Percentiles rank a stretch among this genome's conserved stretches.
These are phyloP conservation scores for Octodon degus DNA, from an alignment of 2,113 vertebrate species.

Conservation along the genomic window DNA sequence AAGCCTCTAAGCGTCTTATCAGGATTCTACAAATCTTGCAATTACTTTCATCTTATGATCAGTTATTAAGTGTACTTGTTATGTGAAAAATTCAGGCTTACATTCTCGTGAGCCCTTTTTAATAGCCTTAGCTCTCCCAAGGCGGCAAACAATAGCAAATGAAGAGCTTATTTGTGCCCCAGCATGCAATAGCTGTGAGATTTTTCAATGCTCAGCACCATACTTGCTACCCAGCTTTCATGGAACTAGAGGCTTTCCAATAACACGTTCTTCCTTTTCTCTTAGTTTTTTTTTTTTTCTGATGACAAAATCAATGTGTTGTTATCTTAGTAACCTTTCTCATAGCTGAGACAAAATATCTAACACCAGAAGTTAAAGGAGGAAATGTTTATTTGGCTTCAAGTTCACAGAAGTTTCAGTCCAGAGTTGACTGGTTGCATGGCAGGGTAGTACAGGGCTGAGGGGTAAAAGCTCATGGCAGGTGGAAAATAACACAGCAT, in stretches of 20 bases:
- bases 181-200: not conserved
- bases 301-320: constrained; percentile 45
- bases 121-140: not conserved
- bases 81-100: not conserved
- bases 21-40: constrained; percentile 28
- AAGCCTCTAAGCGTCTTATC: not conserved
- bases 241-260: not conserved
- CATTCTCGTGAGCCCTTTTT: not conserved
- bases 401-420: not conserved
- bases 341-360: not conserved
- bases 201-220: constrained; percentile 20
- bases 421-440: not conserved
- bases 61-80: not conserved
- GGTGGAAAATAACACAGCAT: not conserved
- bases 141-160: constrained; percentile 25
- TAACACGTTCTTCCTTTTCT: not conserved
- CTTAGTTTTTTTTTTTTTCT: constrained; percentile 24
- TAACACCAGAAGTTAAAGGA: not conserved
- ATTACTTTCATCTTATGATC: constrained; percentile 36
- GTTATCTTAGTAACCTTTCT: not conserved
- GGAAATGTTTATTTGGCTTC: not conserved
- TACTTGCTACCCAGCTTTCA: not conserved
- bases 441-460: not conserved
- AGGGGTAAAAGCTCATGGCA: not conserved
- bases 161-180: not conserved